Conservation (phyloP, 2,113 vertebrate genomes). For the Ifrita kowaldi region DNA sequence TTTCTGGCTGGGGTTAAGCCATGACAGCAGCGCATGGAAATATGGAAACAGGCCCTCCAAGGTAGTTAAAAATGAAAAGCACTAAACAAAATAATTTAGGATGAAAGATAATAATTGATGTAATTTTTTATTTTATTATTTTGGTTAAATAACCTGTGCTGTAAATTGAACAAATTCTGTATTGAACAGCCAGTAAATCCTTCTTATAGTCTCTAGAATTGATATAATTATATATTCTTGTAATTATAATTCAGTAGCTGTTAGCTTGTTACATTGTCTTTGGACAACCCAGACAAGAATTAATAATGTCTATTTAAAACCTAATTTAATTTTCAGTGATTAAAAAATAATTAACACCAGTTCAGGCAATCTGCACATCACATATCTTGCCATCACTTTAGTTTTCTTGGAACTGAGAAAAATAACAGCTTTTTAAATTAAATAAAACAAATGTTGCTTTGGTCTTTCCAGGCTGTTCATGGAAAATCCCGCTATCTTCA, state of each 20-base stretch:
- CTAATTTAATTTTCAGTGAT: constrained; percentile 52
- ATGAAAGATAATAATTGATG: background rate
- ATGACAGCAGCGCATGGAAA: background rate
- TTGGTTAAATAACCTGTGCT: background rate
- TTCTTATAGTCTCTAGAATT: background rate
- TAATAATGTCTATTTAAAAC: constrained; percentile 31
- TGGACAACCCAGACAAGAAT: background rate
- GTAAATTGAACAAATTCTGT: background rate
- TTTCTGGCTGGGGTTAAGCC: background rate
- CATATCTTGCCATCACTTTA: constrained; percentile 36
- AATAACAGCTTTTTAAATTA: constrained; percentile 48
- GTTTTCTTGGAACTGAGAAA: constrained; percentile 48
- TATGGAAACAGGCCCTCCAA: background rate
- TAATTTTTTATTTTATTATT: background rate
- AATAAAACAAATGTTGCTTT: constrained; percentile 58
- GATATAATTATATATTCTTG: background rate
- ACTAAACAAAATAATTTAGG: background rate
- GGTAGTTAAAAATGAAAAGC: background rate
- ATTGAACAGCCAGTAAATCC: background rate
- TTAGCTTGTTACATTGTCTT: constrained; percentile 3
- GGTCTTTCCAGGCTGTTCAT: background rate
- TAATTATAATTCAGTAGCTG: background rate
- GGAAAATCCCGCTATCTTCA: background rate
- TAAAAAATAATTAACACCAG: constrained; percentile 52
- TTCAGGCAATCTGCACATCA: constrained; percentile 46